Percentiles rank a stretch among this genome's conserved stretches.
Evolutionary conservation across 2,113 vertebrate genomes (phyloP).

Genomic region (Pyxicephalus adspersus): DNA sequence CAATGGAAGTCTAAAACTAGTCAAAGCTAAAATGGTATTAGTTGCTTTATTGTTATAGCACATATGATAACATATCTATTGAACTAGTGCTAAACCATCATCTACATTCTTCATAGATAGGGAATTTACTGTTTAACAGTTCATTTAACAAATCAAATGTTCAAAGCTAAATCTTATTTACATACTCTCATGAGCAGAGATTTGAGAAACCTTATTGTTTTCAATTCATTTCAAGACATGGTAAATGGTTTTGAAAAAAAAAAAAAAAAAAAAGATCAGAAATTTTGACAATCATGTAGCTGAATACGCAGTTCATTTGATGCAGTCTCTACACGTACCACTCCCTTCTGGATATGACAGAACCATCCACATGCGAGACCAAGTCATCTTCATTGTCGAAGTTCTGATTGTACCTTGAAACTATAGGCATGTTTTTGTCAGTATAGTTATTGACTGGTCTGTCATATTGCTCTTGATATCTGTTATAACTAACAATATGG

Average conservation of each 20-base stretch:
- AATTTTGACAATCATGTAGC: constrained; percentile 72
- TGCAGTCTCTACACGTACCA: constrained; percentile 91
- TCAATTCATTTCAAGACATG: constrained; percentile 72
- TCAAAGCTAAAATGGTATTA: background rate
- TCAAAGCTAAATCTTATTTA: constrained; percentile 5
- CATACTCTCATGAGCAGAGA: constrained; percentile 71
- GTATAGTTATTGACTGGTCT: constrained; percentile 83
- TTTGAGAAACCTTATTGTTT: constrained; percentile 68
- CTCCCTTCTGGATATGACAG: constrained; percentile 96
- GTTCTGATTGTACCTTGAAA: constrained; percentile 87
- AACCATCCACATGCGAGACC: constrained; percentile 94
- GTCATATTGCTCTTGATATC: constrained; percentile 79
- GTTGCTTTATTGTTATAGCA: background rate
- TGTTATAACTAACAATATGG: constrained; percentile 80
- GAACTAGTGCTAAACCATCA: too few relatives aligned
- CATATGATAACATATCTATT: background rate
- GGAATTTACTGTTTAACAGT: background rate
- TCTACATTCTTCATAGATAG: background rate
- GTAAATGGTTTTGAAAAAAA: constrained; percentile 71
- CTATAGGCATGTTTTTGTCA: constrained; percentile 78
- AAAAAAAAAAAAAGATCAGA: constrained; percentile 69
- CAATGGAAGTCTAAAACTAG: background rate
- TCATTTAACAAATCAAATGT: constrained; percentile 7
- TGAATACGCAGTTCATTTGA: constrained; percentile 61
- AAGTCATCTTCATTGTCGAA: constrained; percentile 91